Conservation (phyloP, 2,797 vertebrate species). For the Chloroceryle inda region DNA sequence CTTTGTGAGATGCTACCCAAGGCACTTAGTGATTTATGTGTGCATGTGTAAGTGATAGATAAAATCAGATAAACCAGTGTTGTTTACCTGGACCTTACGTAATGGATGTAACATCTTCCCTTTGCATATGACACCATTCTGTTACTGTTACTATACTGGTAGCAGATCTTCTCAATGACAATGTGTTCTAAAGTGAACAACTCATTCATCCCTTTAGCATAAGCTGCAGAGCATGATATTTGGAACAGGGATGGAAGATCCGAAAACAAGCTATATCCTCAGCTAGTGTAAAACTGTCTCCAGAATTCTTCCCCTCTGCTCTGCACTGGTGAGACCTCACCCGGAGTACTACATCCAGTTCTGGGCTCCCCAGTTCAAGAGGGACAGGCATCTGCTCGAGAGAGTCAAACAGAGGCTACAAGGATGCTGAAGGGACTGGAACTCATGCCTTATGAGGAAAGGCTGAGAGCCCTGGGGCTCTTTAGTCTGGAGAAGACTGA, state of each 20-base stretch:
- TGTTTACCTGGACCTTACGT: slow-evolving; percentile 13
- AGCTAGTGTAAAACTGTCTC: neutral
- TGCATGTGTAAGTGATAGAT: neutral
- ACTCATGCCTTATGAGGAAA: too few species aligned
- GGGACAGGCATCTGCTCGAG: too few species aligned
- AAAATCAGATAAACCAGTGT: slow-evolving; percentile 18
- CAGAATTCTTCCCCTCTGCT: neutral
- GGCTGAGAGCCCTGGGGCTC: too few species aligned
- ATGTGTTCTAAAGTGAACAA: neutral
- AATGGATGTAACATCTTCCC: neutral
- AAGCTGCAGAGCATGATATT: neutral
- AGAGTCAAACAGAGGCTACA: too few species aligned
- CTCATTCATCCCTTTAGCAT: neutral
- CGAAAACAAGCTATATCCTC: neutral
- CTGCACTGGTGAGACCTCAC: too few species aligned
- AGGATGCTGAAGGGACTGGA: too few species aligned
- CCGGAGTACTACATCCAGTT: too few species aligned
- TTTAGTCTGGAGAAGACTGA: too few species aligned
- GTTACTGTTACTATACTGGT: neutral
- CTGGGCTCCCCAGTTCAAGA: too few species aligned
- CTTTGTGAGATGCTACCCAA: neutral
- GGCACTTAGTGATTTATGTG: neutral
- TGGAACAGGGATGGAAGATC: neutral
- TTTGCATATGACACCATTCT: slow-evolving; percentile 1
- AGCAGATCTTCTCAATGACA: neutral